phyloP scores from a whole-genome alignment of 2,113 vertebrate genomes.

The Solea solea region DNA sequence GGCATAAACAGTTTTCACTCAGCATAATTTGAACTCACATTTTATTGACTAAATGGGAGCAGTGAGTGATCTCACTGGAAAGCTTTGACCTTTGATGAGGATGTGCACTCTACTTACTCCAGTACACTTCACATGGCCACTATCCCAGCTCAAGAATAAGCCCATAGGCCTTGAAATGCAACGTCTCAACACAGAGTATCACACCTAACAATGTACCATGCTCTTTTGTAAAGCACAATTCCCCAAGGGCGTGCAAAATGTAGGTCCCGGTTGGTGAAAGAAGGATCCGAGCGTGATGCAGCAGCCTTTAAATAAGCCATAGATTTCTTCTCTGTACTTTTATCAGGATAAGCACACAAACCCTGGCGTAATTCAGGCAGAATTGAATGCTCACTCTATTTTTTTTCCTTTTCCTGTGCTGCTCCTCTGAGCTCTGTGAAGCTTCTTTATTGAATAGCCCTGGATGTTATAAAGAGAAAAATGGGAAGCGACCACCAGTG shows the following conservation, averaged over 20 bases:
- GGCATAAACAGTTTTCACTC: constrained; percentile 17
- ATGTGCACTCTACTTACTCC: constrained; percentile 20
- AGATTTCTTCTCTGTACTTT: constrained; percentile 44
- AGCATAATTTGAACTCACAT: constrained; percentile 7
- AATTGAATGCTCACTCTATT: constrained; percentile 71
- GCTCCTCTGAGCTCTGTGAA: constrained; percentile 60
- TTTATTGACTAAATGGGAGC: constrained; percentile 33
- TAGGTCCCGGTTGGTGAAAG: constrained; percentile 47
- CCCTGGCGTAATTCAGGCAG: constrained; percentile 64
- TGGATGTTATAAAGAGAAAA: constrained; percentile 64
- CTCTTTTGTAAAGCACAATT: constrained; percentile 24
- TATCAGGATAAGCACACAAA: constrained; percentile 58
- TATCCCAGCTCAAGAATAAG: neutral
- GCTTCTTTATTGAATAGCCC: constrained; percentile 76
- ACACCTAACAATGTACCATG: constrained; percentile 26
- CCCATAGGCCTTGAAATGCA: constrained; percentile 11
- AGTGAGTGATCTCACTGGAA: constrained; percentile 14
- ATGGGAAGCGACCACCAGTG: constrained; percentile 64
- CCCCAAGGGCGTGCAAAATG: constrained; percentile 55
- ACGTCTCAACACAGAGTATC: constrained; percentile 29
- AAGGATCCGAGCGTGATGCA: constrained; percentile 38
- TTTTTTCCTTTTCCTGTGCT: constrained; percentile 28
- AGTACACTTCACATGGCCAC: neutral
- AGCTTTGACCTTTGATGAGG: constrained; percentile 48
- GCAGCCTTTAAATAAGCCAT: constrained; percentile 67